A percentile compares a stretch with the other conserved stretches of the same genome.
Evolutionary conservation across 2,888 invertebrate genomes (phyloP).

Genomic region (Morinoia aosen): DNA sequence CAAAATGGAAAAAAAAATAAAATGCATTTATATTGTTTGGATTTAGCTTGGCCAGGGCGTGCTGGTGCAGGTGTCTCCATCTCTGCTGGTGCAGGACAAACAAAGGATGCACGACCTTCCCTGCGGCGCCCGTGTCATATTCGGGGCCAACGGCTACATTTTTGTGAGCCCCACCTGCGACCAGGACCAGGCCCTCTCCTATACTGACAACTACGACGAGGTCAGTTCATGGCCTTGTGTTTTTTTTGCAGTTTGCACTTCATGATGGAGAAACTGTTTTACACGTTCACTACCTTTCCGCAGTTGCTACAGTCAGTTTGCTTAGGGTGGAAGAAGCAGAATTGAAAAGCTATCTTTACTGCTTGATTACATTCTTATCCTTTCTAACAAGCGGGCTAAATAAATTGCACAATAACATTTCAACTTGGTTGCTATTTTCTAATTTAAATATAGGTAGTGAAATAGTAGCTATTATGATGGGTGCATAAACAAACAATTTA

Average conservation of each 20-base stretch:
- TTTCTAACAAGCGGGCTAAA: too few species aligned
- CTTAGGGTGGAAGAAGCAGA: too few species aligned
- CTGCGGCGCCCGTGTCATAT: constrained; percentile 90
- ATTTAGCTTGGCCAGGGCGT: constrained; percentile 87
- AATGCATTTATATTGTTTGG: constrained; percentile 29
- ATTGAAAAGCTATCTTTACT: too few species aligned
- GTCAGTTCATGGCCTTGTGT: constrained; percentile 69
- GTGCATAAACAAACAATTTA: too few species aligned
- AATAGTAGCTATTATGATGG: too few species aligned
- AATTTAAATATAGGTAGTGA: too few species aligned
- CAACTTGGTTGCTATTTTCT: too few species aligned
- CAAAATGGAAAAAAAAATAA: too few species aligned
- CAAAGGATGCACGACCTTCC: constrained; percentile 95
- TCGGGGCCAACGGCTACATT: constrained; percentile 96
- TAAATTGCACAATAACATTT: too few species aligned
- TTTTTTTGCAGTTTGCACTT: background rate
- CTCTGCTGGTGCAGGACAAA: constrained; percentile 91
- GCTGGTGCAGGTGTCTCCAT: constrained; percentile 90
- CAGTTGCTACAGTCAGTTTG: too few species aligned
- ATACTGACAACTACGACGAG: constrained; percentile 81
- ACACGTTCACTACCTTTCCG: too few species aligned
- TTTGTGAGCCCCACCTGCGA: constrained; percentile 86
- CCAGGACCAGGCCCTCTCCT: constrained; percentile 76
- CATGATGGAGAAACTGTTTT: background rate
- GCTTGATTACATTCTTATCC: too few species aligned